Evolutionary conservation across 2,888 invertebrate species (phyloP).

Genomic region (Synanthedon vespiformis): DNA sequence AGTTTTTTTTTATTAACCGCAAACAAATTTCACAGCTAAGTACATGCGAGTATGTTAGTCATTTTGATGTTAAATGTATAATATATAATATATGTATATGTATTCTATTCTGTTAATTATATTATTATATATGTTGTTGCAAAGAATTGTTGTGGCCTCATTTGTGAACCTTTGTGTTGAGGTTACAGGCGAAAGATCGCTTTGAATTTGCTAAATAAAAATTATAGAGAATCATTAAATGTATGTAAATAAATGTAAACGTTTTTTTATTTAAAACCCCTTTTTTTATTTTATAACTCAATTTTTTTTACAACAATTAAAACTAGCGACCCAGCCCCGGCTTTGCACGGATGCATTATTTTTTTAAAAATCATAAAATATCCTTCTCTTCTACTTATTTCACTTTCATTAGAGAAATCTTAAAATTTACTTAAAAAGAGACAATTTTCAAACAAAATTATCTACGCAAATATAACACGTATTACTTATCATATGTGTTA

Average conservation of each 20-base stretch:
- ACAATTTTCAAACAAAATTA: too few relatives aligned
- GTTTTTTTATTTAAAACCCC: slow-evolving; percentile 11
- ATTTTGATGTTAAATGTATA: slow-evolving; percentile 2
- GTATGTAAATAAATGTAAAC: slow-evolving; percentile 40
- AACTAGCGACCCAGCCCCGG: too few relatives aligned
- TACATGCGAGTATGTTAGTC: slow-evolving; percentile 3
- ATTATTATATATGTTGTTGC: slow-evolving; percentile 1
- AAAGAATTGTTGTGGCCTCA: not conserved
- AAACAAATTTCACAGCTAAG: not conserved
- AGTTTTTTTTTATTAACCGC: too few relatives aligned
- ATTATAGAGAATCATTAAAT: slow-evolving; percentile 44
- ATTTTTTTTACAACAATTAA: too few relatives aligned
- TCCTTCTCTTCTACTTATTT: too few relatives aligned
- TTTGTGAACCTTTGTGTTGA: slow-evolving; percentile 5
- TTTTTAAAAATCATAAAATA: too few relatives aligned
- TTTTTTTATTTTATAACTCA: too few relatives aligned
- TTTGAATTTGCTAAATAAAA: slow-evolving; percentile 18
- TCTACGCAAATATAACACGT: too few relatives aligned
- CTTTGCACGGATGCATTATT: too few relatives aligned
- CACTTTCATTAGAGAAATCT: too few relatives aligned
- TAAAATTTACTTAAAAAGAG: too few relatives aligned
- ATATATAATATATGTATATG: not conserved
- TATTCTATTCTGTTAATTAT: slow-evolving; percentile 4
- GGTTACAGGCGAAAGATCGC: not conserved
- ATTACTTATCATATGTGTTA: too few relatives aligned